These are phyloP conservation scores for Chrysotoxum bicinctum DNA, from an alignment of 2,888 invertebrate genomes.

Conservation along the genomic window DNA sequence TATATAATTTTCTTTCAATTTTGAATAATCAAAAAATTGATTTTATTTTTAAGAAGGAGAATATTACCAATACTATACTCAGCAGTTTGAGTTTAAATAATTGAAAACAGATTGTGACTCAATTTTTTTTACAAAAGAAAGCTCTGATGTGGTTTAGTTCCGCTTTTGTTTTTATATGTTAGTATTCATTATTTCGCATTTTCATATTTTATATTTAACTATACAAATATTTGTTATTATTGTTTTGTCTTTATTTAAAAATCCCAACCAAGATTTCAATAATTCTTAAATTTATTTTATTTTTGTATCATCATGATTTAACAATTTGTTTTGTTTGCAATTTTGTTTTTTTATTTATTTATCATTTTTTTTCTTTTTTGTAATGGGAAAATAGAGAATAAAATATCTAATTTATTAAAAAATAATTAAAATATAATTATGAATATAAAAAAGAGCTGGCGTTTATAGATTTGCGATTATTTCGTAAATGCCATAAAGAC, in stretches of 20 bases:
- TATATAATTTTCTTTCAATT: constrained; percentile 40
- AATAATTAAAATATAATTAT: constrained; percentile 66
- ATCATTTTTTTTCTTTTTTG: constrained; percentile 10
- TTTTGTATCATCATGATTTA: constrained; percentile 62
- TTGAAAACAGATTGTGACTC: constrained; percentile 15
- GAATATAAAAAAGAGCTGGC: constrained; percentile 60
- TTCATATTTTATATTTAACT: constrained; percentile 66
- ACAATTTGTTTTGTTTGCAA: constrained; percentile 66
- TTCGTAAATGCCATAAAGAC: constrained; percentile 99
- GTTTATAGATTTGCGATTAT: constrained; percentile 83
- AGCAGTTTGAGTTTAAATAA: constrained; percentile 46
- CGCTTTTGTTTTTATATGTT: constrained; percentile 65
- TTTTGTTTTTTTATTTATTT: constrained; percentile 29
- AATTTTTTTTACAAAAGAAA: constrained; percentile 67
- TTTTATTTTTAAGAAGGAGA: constrained; percentile 40
- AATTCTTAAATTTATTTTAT: constrained; percentile 35
- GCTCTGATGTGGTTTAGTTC: constrained; percentile 73
- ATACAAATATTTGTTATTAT: constrained; percentile 68
- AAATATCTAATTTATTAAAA: constrained; percentile 70
- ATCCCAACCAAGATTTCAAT: constrained; percentile 62
- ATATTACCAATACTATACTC: constrained; percentile 33
- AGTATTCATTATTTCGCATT: constrained; percentile 70
- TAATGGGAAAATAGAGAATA: constrained; percentile 61
- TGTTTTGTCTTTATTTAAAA: constrained; percentile 42
- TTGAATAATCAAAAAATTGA: constrained; percentile 69